These are phyloP conservation scores for Hippocampus abdominalis DNA, from an alignment of 2,113 vertebrate genomes.

Conservation along the genomic window DNA sequence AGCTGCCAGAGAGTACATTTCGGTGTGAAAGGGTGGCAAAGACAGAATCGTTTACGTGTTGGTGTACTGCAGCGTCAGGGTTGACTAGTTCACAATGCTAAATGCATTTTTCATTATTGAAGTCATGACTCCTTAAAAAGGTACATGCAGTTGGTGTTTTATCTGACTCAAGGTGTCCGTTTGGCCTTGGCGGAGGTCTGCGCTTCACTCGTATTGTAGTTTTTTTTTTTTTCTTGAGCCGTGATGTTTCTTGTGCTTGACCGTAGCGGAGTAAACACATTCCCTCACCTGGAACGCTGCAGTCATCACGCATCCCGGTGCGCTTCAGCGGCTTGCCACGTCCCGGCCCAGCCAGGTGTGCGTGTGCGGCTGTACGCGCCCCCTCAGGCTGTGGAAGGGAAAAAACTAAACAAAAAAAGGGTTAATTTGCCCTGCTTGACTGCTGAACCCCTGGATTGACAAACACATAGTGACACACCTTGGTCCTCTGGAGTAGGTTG, in stretches of 20 bases:
- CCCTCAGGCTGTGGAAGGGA: neutral
- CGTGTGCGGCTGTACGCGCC: neutral
- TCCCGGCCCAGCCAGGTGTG: neutral
- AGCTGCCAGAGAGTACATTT: conserved; percentile 17
- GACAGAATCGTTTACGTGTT: too few species aligned
- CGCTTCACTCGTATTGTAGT: neutral
- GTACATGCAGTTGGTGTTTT: neutral
- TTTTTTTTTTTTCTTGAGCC: neutral
- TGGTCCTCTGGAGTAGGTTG: neutral
- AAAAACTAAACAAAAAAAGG: neutral
- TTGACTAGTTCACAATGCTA: neutral
- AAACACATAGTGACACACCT: neutral
- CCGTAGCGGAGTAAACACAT: neutral
- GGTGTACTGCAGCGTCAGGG: too few species aligned
- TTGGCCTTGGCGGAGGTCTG: neutral
- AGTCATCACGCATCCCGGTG: neutral
- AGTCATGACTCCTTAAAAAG: neutral
- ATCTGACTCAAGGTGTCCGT: neutral
- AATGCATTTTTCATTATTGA: neutral
- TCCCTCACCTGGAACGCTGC: neutral
- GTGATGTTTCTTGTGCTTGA: conserved; percentile 2
- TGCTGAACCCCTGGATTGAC: neutral
- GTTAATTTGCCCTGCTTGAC: neutral
- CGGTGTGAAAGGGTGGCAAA: too few species aligned
- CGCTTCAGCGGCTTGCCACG: neutral